phyloP scores from a whole-genome alignment of 2,888 invertebrate genomes.

The Philhelius pedissequus region DNA sequence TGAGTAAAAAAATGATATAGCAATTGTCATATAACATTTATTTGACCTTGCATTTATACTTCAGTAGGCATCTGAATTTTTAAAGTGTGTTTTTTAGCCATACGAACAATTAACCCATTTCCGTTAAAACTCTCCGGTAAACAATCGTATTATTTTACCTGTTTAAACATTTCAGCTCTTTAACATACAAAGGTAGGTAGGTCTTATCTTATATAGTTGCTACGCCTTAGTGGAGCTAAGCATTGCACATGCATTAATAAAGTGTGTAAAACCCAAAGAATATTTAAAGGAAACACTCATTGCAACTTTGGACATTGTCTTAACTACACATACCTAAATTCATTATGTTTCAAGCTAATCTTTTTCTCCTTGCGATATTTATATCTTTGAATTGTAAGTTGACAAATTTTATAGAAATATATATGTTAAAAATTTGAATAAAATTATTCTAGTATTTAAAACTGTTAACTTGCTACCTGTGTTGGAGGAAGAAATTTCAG shows the following conservation, averaged over 20 bases:
- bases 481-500: not conserved
- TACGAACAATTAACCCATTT: not conserved
- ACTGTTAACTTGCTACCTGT: not conserved
- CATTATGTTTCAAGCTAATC: not conserved
- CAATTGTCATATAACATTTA: not conserved
- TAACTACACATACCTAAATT: not conserved
- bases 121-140: not conserved
- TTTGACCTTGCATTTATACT: not conserved
- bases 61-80: not conserved
- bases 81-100: conserved; percentile 6
- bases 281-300: conserved; percentile 22
- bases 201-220: not conserved
- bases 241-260: not conserved
- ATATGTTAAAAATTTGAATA: no score
- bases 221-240: not conserved
- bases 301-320: not conserved
- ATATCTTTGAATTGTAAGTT: not conserved
- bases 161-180: not conserved
- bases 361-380: not conserved
- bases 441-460: conserved; percentile 7
- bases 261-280: not conserved
- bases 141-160: conserved; percentile 4
- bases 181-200: not conserved
- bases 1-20: not conserved
- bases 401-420: no score